Evolutionary conservation across 2,888 invertebrate species (phyloP).

Genomic region (Julus scandinavius): DNA sequence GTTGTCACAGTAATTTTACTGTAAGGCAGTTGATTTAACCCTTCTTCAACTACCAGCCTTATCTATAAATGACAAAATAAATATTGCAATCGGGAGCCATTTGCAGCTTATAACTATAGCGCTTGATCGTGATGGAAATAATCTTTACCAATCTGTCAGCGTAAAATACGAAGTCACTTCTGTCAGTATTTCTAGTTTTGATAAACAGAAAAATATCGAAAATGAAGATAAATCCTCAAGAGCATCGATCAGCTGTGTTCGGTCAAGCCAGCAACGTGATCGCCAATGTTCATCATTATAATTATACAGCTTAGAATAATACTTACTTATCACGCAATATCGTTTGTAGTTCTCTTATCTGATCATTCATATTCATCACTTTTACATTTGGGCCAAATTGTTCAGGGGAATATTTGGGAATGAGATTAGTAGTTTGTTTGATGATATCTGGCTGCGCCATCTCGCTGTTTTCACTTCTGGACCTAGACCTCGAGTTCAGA

Average conservation of each 20-base stretch:
- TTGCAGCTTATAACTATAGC: no score
- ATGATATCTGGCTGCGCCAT: slow-evolving; percentile 55
- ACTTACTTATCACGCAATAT: slow-evolving; percentile 68
- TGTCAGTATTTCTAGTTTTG: slow-evolving; percentile 82
- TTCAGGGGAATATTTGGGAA: slow-evolving; percentile 26
- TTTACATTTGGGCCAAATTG: slow-evolving; percentile 61
- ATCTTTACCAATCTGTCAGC: slow-evolving; percentile 86
- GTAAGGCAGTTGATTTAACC: slow-evolving; percentile 95
- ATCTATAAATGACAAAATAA: slow-evolving; percentile 70
- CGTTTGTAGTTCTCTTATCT: slow-evolving; percentile 67
- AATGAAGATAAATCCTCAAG: not conserved
- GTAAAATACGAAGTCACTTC: slow-evolving; percentile 98
- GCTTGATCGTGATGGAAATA: no score
- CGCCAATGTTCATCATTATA: not conserved
- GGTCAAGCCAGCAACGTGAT: not conserved
- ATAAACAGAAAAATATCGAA: slow-evolving; percentile 6
- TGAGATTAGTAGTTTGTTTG: slow-evolving; percentile 60
- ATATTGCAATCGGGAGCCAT: not conserved
- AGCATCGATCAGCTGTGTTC: not conserved
- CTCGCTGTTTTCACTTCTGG: slow-evolving; percentile 24
- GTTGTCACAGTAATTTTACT: slow-evolving; percentile 90
- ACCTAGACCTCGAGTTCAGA: slow-evolving; percentile 14
- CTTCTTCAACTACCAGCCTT: slow-evolving; percentile 96
- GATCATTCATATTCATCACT: slow-evolving; percentile 62
- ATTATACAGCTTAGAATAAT: not conserved